Evolutionary conservation across 2,797 vertebrate genomes (phyloP), one percentile per base, ranked within the genome.

Genomic region (Halcyon badia): DNA sequence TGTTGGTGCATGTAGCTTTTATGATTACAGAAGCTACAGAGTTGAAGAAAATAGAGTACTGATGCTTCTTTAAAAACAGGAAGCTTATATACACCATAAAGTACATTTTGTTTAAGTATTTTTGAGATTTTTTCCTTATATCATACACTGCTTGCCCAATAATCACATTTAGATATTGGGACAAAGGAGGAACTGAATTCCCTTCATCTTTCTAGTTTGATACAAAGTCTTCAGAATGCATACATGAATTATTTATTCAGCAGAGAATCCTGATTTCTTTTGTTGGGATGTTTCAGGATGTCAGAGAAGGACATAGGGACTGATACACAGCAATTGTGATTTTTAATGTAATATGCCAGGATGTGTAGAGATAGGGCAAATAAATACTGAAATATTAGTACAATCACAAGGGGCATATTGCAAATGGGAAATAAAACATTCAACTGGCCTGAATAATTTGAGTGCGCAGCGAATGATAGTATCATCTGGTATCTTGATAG

Each of bases 401-500:
- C 12, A 46, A 31, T 91, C 61, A 61, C 33, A 77, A 42, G 22
- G 24, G 26, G 12, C 33, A 72, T 85, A 69, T 72, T 90, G 88
- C 61, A 95, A 31, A 75, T 62, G 42, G 14, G 18, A 89, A 89
- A 92, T 48, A 70, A 0, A 9, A 49, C 52, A 85, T 87, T 86
- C 52, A 80, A 4, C 33, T 25, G 73, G n/a, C n/a, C 51, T 69
- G 46, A 91, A 54, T 80, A 85, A 87, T 87, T 65, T 73, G 49
- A 73, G 48, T 66, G 71, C 33, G 49, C 15, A 37, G 37, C 33
- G 80, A 90, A 77, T 77, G 42, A 72, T 49, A 61, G 28, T 22
- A 87, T 80, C 51, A 70, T 71, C 39, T 71, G 48, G 16, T 69
- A 80, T 93, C 66, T 91, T 62, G 64, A 87, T 85, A 81, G 44